phyloP scores from a whole-genome alignment of 1,140 invertebrate genomes.

The Theocolax elegans region DNA sequence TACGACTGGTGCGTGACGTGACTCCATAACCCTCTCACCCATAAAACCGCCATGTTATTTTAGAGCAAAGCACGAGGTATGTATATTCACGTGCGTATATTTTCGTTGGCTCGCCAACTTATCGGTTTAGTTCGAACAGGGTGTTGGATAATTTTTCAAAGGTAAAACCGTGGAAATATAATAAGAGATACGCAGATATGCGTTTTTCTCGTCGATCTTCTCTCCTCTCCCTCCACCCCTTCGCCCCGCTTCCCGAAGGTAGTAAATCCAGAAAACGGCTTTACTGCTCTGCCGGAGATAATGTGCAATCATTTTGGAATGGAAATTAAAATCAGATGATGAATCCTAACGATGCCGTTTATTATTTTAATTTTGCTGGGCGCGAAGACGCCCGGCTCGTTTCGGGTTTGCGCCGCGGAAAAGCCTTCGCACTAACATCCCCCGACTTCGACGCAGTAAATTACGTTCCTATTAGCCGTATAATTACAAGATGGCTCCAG shows the following conservation, averaged over 20 bases:
- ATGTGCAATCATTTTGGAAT: constrained; percentile 69
- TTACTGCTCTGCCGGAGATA: constrained; percentile 61
- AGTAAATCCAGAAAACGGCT: constrained; percentile 63
- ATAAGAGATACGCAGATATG: background rate
- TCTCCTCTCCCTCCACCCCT: background rate
- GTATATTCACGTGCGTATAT: background rate
- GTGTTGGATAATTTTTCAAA: background rate
- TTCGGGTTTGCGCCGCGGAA: constrained; percentile 47
- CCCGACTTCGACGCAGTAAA: constrained; percentile 68
- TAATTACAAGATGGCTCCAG: constrained; percentile 69
- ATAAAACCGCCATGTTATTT: background rate
- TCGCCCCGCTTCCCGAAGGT: constrained; percentile 46
- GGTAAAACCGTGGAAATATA: background rate
- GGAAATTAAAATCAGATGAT: constrained; percentile 70
- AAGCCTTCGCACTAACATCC: constrained; percentile 40
- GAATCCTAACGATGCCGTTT: constrained; percentile 70
- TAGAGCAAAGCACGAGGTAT: background rate
- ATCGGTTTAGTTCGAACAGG: background rate
- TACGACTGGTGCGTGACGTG: constrained; percentile 36
- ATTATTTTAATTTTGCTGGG: constrained; percentile 68
- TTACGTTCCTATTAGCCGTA: constrained; percentile 69
- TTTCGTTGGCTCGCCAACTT: too few species aligned
- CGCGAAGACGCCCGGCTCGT: constrained; percentile 56
- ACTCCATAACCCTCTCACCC: background rate
- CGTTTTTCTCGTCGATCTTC: too few species aligned